Base-by-base conservation (phyloP, 2,888 invertebrate species). In the Sceliomorpha sp. region DNA sequence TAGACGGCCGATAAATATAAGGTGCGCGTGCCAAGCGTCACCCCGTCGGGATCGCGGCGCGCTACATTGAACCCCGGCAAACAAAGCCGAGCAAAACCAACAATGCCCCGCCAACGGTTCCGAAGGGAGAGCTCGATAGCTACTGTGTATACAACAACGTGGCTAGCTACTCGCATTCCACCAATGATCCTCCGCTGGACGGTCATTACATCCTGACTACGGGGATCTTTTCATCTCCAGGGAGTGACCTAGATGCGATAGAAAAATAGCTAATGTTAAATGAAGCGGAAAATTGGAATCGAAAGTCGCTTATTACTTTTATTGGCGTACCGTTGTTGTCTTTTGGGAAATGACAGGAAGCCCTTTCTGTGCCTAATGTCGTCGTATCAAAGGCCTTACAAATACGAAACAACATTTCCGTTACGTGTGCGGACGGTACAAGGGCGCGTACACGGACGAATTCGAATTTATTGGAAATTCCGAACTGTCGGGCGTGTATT, bases 1-100 rank as follows among this genome's bases (percentile, higher is more conserved):
- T 81, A 81, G 80, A 71, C 76, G 74, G 78, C 75, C 74, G 77
- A 77, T 77, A 78, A n/a, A n/a, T 78, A 76, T 5, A 20, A 78
- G 74, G 73, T 75, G 75, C 69, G 73, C 73, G 70, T 50, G 73
- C 73, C 73, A 12, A 14, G 31, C 13, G 13, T 14, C 17, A 10
- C 20, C 12, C 20, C 37, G 31, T 27, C 5, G 56, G 27, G 48
- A 50, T 44, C 6, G 69, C 48, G 68, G 72, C 60, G 50, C 59
- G 62, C 76, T 81, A 20, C 55, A 44, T 48, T 53, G 55, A 63
- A 20, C 69, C 63, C 48, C 48, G 37, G 48, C 51, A 71, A 75
- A 80, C 79, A 80, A 78, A 73, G 71, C 76, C 59, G 53, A 36
- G 66, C 50, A 62, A 58, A 76, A 75, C 68, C 75, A 80, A 78